Evolutionary conservation across 2,888 invertebrate genomes (phyloP), one percentile per base, ranked within the genome.

Genomic region (Drosophila basisetae): DNA sequence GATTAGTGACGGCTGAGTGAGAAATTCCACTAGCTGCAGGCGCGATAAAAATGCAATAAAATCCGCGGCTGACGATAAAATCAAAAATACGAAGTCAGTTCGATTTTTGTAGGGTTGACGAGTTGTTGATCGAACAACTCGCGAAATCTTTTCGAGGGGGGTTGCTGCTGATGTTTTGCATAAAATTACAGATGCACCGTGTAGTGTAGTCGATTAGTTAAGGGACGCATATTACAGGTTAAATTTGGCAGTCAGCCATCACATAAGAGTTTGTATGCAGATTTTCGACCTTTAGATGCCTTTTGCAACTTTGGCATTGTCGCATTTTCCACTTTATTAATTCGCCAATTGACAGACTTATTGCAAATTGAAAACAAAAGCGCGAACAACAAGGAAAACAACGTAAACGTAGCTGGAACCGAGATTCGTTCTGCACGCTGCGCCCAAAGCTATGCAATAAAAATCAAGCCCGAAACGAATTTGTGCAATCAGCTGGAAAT

Each of bases 291-390:
- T 81, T 71, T 61, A 37, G 53, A 39, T 58, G 78, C 54, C 78
- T 81, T 78, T 84, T 68, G 67, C 47, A 83, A 73, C 86, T 86
- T 71, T 65, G 55, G 67, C 82, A 74, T 56, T 82, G 82, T 73
- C 79, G 80, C 84, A 86, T 90, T 92, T 92, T 92, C 91, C 91
- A 92, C 79, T 89, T 91, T 92, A 90, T 92, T 91, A 92, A 91
- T 87, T 90, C 91, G 84, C 84, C 86, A 90, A 91, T 86, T 85
- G 81, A 83, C 84, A 90, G 91, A 90, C 84, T 91, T 91, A 90
- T 90, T 81, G 90, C 89, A 91, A 91, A 91, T 90, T 90, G 89
- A 82, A 91, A 91, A 87, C 82, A 87, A 84, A 82, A 90, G 89
- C 87, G 84, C 73, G 82, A 84, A 90, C 90, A 83, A 69, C 77